Evolutionary conservation across 2,113 vertebrate genomes (phyloP).

Genomic region (Xiphophorus hellerii): DNA sequence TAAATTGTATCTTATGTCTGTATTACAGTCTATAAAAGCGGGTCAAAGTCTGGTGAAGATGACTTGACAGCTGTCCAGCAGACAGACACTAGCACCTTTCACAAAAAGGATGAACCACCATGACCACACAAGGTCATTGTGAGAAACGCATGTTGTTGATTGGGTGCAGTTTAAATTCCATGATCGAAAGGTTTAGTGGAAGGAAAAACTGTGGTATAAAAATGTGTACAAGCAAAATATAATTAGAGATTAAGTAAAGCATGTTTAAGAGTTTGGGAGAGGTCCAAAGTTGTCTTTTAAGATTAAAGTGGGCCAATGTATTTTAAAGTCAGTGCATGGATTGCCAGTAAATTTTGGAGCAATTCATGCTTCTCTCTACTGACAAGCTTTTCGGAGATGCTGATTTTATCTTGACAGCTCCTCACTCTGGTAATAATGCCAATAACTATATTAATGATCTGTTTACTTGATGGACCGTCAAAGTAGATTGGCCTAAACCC

Average conservation of each 20-base stretch:
- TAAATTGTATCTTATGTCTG: background rate
- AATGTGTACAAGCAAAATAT: background rate
- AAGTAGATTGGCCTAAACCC: too few species aligned
- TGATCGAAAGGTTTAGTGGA: background rate
- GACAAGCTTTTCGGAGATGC: too few species aligned
- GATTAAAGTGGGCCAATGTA: too few species aligned
- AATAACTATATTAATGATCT: too few species aligned
- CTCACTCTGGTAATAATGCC: too few species aligned
- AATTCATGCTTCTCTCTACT: too few species aligned
- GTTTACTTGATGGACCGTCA: too few species aligned
- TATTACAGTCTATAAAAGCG: background rate
- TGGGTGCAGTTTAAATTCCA: background rate
- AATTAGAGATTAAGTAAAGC: background rate
- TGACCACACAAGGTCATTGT: background rate
- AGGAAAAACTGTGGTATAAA: background rate
- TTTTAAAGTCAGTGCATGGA: too few species aligned
- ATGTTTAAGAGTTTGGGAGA: background rate
- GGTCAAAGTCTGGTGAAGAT: too few species aligned
- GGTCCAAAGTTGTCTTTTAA: background rate
- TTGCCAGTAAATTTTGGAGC: too few species aligned
- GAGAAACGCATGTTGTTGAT: background rate
- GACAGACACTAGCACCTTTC: background rate
- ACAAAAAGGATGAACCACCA: background rate
- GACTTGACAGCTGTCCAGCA: background rate
- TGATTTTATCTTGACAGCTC: too few species aligned